These are phyloP conservation scores for Hypomesus transpacificus DNA, from an alignment of 2,113 vertebrate genomes.

Conservation along the genomic window DNA sequence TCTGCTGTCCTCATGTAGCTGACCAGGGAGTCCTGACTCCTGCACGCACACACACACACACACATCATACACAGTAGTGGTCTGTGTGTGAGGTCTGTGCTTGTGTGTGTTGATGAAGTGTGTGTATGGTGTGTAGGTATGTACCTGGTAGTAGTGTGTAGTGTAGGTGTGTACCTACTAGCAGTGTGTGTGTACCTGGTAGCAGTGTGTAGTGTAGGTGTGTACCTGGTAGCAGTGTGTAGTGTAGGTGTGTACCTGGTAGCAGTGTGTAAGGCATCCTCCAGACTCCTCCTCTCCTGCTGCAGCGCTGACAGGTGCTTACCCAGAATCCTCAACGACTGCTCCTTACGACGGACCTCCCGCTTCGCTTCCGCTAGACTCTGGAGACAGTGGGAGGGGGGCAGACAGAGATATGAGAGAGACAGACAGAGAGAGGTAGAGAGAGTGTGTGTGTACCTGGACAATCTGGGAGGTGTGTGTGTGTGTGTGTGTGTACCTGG, in stretches of 20 bases:
- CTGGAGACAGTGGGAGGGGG: no score
- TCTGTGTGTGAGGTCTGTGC: neutral
- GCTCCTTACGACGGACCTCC: conserved; percentile 56
- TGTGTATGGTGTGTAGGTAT: conserved; percentile 13
- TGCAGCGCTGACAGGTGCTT: conserved; percentile 60
- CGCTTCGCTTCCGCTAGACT: conserved; percentile 14
- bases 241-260: conserved; percentile 30
- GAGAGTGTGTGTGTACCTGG: conserved; percentile 12
- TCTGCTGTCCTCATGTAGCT: conserved; percentile 46
- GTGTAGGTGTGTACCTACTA: no score
- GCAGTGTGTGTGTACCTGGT: conserved; percentile 23
- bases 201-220: conserved; percentile 23
- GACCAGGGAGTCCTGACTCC: conserved; percentile 32
- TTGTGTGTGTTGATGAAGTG: neutral
- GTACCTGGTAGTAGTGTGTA: conserved; percentile 24
- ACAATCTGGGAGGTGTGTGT: conserved; percentile 4
- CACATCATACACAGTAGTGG: neutral
- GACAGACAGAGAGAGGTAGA: conserved; percentile 24
- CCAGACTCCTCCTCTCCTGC: conserved; percentile 52
- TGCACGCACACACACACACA: conserved; percentile 9
- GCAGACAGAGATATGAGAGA: conserved; percentile 36
- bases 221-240: conserved; percentile 14
- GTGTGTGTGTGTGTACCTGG: neutral
- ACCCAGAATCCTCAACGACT: conserved; percentile 63
- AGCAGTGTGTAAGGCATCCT: conserved; percentile 39